These are phyloP conservation scores for Cotesia glomerata DNA, from an alignment of 1,140 invertebrate species.

Conservation along the genomic window DNA sequence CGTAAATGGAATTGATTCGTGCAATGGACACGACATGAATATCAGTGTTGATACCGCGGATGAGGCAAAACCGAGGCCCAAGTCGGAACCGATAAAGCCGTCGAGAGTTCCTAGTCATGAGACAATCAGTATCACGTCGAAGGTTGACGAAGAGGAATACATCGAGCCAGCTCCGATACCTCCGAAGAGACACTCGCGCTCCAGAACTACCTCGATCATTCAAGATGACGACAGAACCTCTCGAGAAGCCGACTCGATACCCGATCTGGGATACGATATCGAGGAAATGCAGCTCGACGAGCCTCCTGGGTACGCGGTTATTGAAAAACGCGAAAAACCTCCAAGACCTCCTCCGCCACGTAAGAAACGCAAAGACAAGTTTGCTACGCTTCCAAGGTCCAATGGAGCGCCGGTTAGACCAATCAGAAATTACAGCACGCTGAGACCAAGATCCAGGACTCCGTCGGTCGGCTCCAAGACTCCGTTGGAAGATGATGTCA, in stretches of 20 bases:
- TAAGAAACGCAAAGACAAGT: conserved; percentile 65
- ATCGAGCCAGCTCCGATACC: conserved; percentile 40
- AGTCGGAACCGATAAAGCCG: conserved; percentile 48
- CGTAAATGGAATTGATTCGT: conserved; percentile 36
- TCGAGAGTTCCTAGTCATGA: conserved; percentile 41
- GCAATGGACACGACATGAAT: conserved; percentile 29
- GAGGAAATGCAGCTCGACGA: conserved; percentile 47
- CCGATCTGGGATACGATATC: conserved; percentile 53
- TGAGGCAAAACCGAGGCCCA: neutral
- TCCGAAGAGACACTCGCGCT: conserved; percentile 63
- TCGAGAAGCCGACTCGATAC: conserved; percentile 71
- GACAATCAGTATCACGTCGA: conserved; percentile 44
- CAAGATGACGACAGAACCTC: conserved; percentile 74
- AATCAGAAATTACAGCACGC: conserved; percentile 72
- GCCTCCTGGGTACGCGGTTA: conserved; percentile 71
- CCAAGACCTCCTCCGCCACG: conserved; percentile 66
- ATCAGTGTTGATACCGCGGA: no score
- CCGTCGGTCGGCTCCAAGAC: conserved; percentile 26
- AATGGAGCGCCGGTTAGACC: conserved; percentile 60
- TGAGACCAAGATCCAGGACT: conserved; percentile 55
- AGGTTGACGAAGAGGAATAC: conserved; percentile 52
- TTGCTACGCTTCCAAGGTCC: conserved; percentile 53
- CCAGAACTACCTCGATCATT: conserved; percentile 66
- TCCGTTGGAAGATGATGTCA: conserved; percentile 31
- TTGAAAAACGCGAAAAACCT: conserved; percentile 68